Evolutionary conservation across 2,113 vertebrate genomes (phyloP), one percentile per base, ranked within the genome.

Genomic region (Halcyon senegalensis): DNA sequence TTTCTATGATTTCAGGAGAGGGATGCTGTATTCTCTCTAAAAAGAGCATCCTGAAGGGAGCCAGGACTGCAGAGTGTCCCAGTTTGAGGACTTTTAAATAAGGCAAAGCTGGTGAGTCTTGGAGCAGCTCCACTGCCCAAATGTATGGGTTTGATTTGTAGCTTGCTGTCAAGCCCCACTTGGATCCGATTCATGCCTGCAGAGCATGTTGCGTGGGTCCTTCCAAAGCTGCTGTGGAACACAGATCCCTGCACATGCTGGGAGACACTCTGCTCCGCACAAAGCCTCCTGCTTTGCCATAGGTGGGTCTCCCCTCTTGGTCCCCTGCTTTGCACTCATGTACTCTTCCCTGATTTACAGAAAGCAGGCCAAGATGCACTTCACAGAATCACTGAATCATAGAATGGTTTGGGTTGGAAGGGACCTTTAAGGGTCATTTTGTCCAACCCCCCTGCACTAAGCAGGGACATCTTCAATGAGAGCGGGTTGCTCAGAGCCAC

Each of bases 1-100:
- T 92, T 96, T 80, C 91, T 92, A 80, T 84, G 83, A 92, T 92
- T 95, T 92, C 12, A 10, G 62, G 48, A 79, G 59, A 59, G 44
- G 51, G 62, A 79, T 48, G 60, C 87, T 77, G 28, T 55, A 16
- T 88, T 88, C 33, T 68, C 50, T 91, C 50, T 73, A 55, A 90
- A 64, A 10, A 10, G 21, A 90, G 12, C 19, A n/a, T 87, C 60
- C 41, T 73, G 76, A 84, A 76, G 41, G 28, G 35, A 4, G 11
- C 50, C 46, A 84, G 74, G 58, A 80, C 37, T 79, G 35, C 1
- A 1, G 63, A 69, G 25, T 51, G 48, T 43, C 46, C 46, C 51
- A 84, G 19, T 20, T 14, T n/a, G 16, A 37, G n/a, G 21, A 50
- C 53, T 95, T 76, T 94, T 87, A 87, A 94, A 58, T 48, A 81